Conservation (phyloP, 2,888 invertebrate genomes). For the Dicranocentrus wangi region DNA sequence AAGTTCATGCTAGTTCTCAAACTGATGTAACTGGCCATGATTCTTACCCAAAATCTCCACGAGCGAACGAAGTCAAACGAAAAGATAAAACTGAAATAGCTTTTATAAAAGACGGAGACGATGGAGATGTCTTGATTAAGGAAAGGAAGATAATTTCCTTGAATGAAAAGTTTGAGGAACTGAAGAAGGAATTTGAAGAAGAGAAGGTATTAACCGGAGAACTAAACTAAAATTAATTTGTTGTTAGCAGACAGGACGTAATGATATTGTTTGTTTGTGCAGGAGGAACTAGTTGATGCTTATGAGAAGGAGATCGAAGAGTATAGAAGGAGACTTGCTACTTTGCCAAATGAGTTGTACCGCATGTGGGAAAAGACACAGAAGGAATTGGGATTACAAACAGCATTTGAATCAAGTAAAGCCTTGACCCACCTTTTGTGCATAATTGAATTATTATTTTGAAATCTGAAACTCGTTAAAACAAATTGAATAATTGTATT, state of each 20-base stretch:
- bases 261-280: neutral
- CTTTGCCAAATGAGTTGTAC: slow-evolving; percentile 66
- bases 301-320: slow-evolving; percentile 66
- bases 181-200: slow-evolving; percentile 36
- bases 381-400: slow-evolving; percentile 46
- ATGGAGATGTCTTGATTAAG: slow-evolving; percentile 41
- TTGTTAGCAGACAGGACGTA: neutral
- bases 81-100: slow-evolving; percentile 54
- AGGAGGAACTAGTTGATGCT: slow-evolving; percentile 61
- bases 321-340: slow-evolving; percentile 61
- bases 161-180: slow-evolving; percentile 40
- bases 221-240: neutral
- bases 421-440: no score
- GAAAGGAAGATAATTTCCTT: slow-evolving; percentile 42
- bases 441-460: neutral
- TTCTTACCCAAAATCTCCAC: neutral
- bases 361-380: slow-evolving; percentile 67
- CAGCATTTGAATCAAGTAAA: slow-evolving; percentile 35
- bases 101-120: slow-evolving; percentile 44
- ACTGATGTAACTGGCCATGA: slow-evolving; percentile 1
- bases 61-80: slow-evolving; percentile 33
- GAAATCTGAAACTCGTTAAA: neutral
- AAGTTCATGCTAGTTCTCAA: slow-evolving; percentile 39
- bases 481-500: neutral
- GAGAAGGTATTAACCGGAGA: slow-evolving; percentile 51